Evolutionary conservation across 2,113 vertebrate species (phyloP).

Genomic region (Urocitellus parryii): DNA sequence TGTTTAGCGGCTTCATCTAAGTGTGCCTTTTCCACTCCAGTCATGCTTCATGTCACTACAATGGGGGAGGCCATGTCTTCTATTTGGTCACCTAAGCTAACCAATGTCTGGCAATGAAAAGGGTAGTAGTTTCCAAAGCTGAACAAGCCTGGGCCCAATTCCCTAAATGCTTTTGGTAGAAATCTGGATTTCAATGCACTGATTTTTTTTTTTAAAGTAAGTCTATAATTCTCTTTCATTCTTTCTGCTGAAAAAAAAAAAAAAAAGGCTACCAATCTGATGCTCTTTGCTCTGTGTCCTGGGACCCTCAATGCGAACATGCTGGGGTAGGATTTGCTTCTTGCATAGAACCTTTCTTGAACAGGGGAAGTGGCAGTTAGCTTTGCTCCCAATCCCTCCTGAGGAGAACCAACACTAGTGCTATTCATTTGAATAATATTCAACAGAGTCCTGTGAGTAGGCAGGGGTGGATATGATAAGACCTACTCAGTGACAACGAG

Average conservation of each 20-base stretch:
- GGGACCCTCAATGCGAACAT: background rate
- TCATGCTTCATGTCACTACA: background rate
- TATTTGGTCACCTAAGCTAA: background rate
- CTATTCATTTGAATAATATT: background rate
- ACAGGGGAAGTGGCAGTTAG: background rate
- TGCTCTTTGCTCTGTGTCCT: background rate
- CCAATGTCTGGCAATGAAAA: background rate
- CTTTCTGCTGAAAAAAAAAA: background rate
- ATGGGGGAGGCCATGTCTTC: background rate
- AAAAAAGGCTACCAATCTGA: background rate
- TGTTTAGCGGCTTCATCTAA: background rate
- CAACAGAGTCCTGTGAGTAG: background rate
- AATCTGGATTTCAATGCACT: conserved; percentile 48
- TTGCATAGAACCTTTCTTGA: background rate
- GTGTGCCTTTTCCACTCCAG: background rate
- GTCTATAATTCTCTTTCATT: conserved; percentile 6
- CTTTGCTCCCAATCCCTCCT: background rate
- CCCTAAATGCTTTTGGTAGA: background rate
- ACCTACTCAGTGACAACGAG: background rate
- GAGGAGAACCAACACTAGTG: background rate
- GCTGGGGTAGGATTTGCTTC: background rate
- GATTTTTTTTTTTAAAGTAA: conserved; percentile 32
- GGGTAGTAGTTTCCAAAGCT: background rate
- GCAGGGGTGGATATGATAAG: background rate
- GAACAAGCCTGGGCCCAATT: background rate